Base-by-base conservation (phyloP, 2,113 vertebrate species). In the Cryptoleucopteryx plumbea region DNA sequence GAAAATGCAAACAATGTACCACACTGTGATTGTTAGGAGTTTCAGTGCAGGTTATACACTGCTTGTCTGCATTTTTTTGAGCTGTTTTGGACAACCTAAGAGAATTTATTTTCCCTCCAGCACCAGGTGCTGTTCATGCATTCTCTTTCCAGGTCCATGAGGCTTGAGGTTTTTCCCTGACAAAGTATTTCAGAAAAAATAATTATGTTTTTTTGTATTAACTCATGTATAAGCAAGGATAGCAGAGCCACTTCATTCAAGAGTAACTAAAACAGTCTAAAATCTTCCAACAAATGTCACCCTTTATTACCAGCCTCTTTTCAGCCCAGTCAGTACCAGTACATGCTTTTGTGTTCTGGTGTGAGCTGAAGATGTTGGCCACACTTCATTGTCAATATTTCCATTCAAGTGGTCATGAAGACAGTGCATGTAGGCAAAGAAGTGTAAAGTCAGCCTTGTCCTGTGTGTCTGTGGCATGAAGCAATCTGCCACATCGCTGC, bases 91-190 rank as follows among this genome's bases (percentile, higher is more conserved):
- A 56, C 16, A 61, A n/a, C 6, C 9, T 47, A 25, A 56, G 21
- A 47, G 1, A 59, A 43, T 52, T 88, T 93, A 1, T 32, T 65
- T 77, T 45, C 34, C 10, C 4, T 71, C 27, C 14, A 48, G 8
- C 13, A 13, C 3, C 27, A 7, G 3, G 9, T 55, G 9, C 6
- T 43, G 4, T 72, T 78, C 45, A 66, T 2, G 1, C 3, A 40
- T 66, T 42, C 27, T 70, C 19, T 47, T 74, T 81, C 53, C 31
- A 78, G 29, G 11, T 53, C 20, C 29, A 53, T 2, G 2, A 78
- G 4, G 7, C 36, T 26, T 58, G 21, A 59, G 1, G 0, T 12
- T 34, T 81, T 87, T 66, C 31, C 16, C 11, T 83, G 32, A 56
- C 3, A 58, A 86, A 62, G 29, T 62, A 67, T 56, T 83, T 61